phyloP scores from a whole-genome alignment of 2,888 invertebrate species.

The Phanerotoma sp. region DNA sequence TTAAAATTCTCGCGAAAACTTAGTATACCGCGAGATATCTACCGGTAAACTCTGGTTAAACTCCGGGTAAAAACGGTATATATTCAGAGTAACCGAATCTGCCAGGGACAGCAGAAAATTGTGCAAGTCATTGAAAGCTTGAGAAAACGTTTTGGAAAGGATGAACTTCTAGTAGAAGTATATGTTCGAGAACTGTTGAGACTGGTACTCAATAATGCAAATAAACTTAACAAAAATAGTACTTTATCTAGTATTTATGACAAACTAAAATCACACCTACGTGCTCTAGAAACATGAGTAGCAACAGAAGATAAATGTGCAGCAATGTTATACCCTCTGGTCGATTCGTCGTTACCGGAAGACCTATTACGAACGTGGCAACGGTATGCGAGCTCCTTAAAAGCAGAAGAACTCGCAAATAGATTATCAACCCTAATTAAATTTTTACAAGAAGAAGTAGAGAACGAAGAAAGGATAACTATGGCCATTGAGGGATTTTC shows the following conservation, averaged over 20 bases:
- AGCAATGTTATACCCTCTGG: slow-evolving; percentile 34
- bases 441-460: slow-evolving; percentile 21
- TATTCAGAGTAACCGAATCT: too few relatives aligned
- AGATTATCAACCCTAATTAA: slow-evolving; percentile 19
- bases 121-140: slow-evolving; percentile 35
- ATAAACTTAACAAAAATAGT: slow-evolving; percentile 20
- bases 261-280: slow-evolving; percentile 40
- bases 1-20: too few relatives aligned
- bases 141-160: slow-evolving; percentile 40
- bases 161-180: slow-evolving; percentile 41
- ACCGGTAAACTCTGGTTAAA: too few relatives aligned
- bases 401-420: background rate
- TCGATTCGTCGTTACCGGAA: slow-evolving; percentile 37
- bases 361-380: slow-evolving; percentile 34
- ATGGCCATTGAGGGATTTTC: slow-evolving; percentile 6
- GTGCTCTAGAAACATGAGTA: slow-evolving; percentile 34
- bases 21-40: too few relatives aligned
- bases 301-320: slow-evolving; percentile 36
- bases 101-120: too few relatives aligned
- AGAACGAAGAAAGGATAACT: slow-evolving; percentile 7
- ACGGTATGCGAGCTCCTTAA: background rate
- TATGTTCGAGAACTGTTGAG: slow-evolving; percentile 42
- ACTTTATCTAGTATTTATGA: slow-evolving; percentile 36
- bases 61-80: too few relatives aligned
- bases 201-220: slow-evolving; percentile 37